Percentiles rank a stretch among this genome's conserved stretches.
Evolutionary conservation across 2,113 vertebrate genomes (phyloP).

Genomic region (Mormoops blainvillei): DNA sequence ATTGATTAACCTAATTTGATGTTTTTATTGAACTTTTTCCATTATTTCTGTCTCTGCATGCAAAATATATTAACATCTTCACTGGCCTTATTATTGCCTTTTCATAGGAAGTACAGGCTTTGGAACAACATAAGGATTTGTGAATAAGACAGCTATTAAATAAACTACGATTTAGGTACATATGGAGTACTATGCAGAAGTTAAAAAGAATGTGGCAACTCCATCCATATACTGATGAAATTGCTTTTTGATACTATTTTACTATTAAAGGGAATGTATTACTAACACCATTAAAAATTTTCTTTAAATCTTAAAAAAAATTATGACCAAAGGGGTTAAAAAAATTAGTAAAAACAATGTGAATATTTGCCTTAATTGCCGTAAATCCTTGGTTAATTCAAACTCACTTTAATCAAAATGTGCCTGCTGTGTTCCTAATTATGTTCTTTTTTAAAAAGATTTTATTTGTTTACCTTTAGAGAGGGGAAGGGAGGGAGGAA

Average conservation of each 20-base stretch:
- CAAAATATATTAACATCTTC: background rate
- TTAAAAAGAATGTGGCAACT: background rate
- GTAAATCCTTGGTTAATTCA: background rate
- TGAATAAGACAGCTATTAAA: background rate
- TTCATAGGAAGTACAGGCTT: background rate
- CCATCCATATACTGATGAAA: background rate
- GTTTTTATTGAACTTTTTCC: slow-evolving; percentile 19
- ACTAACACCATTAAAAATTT: background rate
- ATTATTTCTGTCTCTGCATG: background rate
- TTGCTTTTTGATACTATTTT: background rate
- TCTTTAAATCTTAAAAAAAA: background rate
- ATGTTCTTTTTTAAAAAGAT: too few species aligned
- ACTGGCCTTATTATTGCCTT: background rate
- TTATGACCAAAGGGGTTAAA: background rate
- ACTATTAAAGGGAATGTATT: background rate
- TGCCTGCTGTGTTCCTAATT: background rate
- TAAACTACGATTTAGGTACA: background rate
- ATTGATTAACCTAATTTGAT: background rate
- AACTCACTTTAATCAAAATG: background rate
- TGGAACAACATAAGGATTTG: background rate
- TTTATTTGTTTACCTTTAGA: too few species aligned
- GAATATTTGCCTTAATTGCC: background rate
- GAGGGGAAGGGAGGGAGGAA: too few species aligned
- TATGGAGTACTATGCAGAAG: background rate
- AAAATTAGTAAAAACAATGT: background rate